These are phyloP conservation scores for Temnopleurus reevesii DNA, from an alignment of 53 echinoderm and acorn worm genomes.

Conservation along the genomic window DNA sequence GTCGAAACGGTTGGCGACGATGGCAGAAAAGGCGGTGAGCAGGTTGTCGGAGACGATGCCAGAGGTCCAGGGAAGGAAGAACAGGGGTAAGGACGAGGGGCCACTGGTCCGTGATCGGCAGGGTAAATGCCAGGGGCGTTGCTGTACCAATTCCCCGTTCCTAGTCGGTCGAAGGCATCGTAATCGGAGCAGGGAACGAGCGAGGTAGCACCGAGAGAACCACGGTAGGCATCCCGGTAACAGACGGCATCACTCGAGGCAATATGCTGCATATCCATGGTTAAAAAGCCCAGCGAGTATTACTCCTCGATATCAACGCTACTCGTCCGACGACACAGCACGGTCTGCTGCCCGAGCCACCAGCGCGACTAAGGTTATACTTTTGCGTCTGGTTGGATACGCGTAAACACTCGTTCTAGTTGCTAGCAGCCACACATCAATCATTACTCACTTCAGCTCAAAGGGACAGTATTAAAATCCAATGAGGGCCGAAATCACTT, in stretches of 20 bases:
- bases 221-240: conserved; percentile 53
- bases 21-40: conserved; percentile 36
- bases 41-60: conserved; percentile 42
- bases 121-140: conserved; percentile 46
- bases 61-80: not conserved
- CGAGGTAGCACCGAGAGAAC: conserved; percentile 54
- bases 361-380: conserved; percentile 56
- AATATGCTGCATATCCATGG: conserved; percentile 61
- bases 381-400: conserved; percentile 83
- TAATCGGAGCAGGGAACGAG: conserved; percentile 49
- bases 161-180: conserved; percentile 48
- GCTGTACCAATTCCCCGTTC: conserved; percentile 45
- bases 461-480: conserved; percentile 96
- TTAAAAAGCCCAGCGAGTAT: not conserved
- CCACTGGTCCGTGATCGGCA: conserved; percentile 40
- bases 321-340: conserved; percentile 37
- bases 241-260: conserved; percentile 29
- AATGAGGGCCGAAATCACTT: conserved; percentile 98
- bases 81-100: conserved; percentile 35
- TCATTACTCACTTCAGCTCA: conserved; percentile 91
- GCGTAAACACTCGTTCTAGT: conserved; percentile 93
- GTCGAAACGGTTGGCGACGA: conserved; percentile 21
- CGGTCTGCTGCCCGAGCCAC: conserved; percentile 54
- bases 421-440: conserved; percentile 96
- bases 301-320: conserved; percentile 32